Base-by-base conservation (phyloP, 2,888 invertebrate species). In the Cataglyphis livida region DNA sequence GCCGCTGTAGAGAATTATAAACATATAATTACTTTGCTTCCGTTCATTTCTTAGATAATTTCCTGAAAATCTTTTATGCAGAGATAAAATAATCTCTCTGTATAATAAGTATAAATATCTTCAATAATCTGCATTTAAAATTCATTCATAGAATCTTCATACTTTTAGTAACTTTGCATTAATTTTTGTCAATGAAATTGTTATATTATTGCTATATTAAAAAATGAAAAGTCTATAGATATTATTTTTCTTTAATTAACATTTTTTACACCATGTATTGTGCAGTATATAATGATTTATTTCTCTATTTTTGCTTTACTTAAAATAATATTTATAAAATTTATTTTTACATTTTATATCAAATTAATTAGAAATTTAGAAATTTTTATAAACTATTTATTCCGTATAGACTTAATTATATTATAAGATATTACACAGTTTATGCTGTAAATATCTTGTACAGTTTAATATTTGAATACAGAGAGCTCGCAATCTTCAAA, bases 401-500 rank as follows among this genome's bases (percentile, higher is more conserved):
- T 54, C 0, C 15, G 0, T 57, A 28, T 38, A 32, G 10, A 70
- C 32, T 70, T 59, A 71, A 66, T 68, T 25, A 4, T n/a, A 21
- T 32, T 9, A 3, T 32, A 21, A 28, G 2, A 35, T 48, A 15
- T 25, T 15, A 1, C 35, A 35, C 35, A 65, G 18, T 21, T 74
- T 57, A 38, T 51, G 6, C 59, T 62, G 15, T 25, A 6, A 32
- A 28, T 54, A 41, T 61, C 10, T 41, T 76, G 64, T 78, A 75
- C 59, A 35, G 51, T 83, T 74, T 21, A 78, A 70, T 44, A 61
- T 59, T 81, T 12, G 1, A 10, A 79, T 68, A 81, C 32, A 41
- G 32, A 76, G 83, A 84, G 83, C 84, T 89, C 71, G 66, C 84
- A 88, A 84, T 87, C 51, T 70, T 61, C 0, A 28, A 64, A 66